Conservation (phyloP, 1,140 invertebrate genomes). For the Cyrtorhinus lividipennis region DNA sequence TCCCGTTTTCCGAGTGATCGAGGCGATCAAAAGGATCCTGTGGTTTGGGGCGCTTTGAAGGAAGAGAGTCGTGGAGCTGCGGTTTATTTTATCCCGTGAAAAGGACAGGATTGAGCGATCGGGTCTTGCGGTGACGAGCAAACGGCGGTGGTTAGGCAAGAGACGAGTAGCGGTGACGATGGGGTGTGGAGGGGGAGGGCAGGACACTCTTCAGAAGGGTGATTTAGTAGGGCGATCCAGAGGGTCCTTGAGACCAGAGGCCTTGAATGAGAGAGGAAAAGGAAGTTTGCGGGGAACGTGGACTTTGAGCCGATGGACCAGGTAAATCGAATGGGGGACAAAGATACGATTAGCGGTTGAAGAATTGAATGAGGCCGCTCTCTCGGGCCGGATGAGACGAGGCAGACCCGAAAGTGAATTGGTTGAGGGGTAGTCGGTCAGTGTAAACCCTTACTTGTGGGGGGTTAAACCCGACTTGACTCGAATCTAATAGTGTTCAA, state of each 20-base stretch:
- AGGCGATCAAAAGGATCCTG: neutral
- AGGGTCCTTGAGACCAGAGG: neutral
- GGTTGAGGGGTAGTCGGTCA: neutral
- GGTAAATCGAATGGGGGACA: slow-evolving; percentile 8
- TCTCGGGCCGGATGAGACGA: neutral
- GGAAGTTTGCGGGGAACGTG: slow-evolving; percentile 5
- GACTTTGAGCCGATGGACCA: neutral
- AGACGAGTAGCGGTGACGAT: too few species aligned
- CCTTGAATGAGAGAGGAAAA: neutral
- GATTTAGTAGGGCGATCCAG: neutral
- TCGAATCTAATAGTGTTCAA: slow-evolving; percentile 21
- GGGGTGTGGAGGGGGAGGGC: neutral
- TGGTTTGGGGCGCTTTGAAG: neutral
- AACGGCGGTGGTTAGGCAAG: too few species aligned
- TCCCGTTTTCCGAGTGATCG: neutral
- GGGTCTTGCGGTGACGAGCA: too few species aligned
- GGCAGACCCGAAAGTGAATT: slow-evolving; percentile 13
- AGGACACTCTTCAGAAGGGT: neutral
- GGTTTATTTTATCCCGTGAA: neutral
- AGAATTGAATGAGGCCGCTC: slow-evolving; percentile 12
- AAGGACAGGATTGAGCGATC: neutral
- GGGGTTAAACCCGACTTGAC: slow-evolving; percentile 14
- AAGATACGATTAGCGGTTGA: slow-evolving; percentile 13
- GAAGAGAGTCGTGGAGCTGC: neutral
- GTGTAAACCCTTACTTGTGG: slow-evolving; percentile 18